These are phyloP conservation scores for Dryoscopus gambensis DNA, from an alignment of 2,113 vertebrate genomes.

Conservation along the genomic window DNA sequence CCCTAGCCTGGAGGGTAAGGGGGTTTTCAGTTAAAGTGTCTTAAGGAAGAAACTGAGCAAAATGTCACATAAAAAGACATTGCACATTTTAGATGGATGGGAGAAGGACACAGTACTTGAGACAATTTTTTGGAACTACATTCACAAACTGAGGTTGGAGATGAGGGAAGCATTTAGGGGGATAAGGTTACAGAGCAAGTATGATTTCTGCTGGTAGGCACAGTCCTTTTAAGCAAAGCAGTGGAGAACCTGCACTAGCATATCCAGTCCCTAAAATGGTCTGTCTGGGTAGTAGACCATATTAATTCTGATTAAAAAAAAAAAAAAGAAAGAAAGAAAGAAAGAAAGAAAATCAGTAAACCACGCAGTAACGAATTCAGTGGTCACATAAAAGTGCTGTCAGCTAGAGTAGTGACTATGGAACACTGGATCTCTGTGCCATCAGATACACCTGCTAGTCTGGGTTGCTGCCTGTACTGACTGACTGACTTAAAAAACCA, in stretches of 20 bases:
- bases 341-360: not conserved
- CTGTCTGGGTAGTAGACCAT: not conserved
- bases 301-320: not conserved
- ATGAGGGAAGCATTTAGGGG: not conserved
- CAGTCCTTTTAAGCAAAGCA: not conserved
- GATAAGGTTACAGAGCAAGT: accelerated
- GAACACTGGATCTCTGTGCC: not conserved
- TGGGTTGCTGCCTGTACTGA: not conserved
- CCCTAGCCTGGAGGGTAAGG: not conserved
- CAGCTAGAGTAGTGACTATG: not conserved
- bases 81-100: not conserved
- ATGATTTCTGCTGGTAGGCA: not conserved
- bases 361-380: not conserved
- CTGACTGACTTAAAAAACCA: not conserved
- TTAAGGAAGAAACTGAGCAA: not conserved
- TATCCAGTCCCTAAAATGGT: not conserved
- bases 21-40: not conserved
- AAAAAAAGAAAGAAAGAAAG: too few relatives aligned
- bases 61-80: accelerated
- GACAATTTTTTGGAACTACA: not conserved
- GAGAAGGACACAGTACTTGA: not conserved
- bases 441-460: not conserved
- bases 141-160: not conserved
- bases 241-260: not conserved
- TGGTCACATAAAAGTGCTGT: not conserved